Percentiles rank a stretch among this genome's conserved stretches.
Conservation (phyloP, 2,113 vertebrate genomes). For the Amia ocellicauda region DNA sequence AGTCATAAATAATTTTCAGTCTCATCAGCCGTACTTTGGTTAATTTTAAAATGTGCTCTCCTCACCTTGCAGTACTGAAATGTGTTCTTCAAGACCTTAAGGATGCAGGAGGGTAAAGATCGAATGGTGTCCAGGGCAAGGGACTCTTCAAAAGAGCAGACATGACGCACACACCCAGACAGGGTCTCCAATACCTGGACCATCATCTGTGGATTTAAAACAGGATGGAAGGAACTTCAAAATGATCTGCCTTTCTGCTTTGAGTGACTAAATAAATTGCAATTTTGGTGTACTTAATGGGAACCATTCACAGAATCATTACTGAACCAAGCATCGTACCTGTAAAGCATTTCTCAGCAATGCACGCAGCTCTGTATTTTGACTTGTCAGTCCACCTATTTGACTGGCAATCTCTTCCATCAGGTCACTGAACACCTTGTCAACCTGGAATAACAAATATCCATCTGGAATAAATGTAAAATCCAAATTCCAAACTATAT, state of each 20-base stretch:
- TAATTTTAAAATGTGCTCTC: no score
- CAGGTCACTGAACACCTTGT: constrained; percentile 76
- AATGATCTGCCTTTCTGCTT: neutral
- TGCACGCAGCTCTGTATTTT: constrained; percentile 72
- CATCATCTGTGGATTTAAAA: constrained; percentile 59
- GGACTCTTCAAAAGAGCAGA: constrained; percentile 63
- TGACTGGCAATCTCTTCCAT: constrained; percentile 73
- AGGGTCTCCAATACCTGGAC: constrained; percentile 75
- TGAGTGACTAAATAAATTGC: neutral
- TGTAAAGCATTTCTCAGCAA: constrained; percentile 74
- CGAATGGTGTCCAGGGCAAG: constrained; percentile 64
- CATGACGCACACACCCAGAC: constrained; percentile 68
- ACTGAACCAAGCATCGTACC: constrained; percentile 51
- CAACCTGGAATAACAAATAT: constrained; percentile 69
- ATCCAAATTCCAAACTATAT: neutral
- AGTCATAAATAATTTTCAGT: no score
- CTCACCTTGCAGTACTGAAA: constrained; percentile 90
- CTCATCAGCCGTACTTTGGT: no score
- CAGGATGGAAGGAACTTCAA: constrained; percentile 8
- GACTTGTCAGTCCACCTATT: constrained; percentile 75
- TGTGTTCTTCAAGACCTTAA: constrained; percentile 76
- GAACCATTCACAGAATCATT: neutral
- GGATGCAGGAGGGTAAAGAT: constrained; percentile 74
- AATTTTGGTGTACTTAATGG: neutral
- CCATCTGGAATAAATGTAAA: neutral